Evolutionary conservation across 1,140 invertebrate species (phyloP), one percentile per base, ranked within the genome.

Genomic region (Macrostomum lignano): DNA sequence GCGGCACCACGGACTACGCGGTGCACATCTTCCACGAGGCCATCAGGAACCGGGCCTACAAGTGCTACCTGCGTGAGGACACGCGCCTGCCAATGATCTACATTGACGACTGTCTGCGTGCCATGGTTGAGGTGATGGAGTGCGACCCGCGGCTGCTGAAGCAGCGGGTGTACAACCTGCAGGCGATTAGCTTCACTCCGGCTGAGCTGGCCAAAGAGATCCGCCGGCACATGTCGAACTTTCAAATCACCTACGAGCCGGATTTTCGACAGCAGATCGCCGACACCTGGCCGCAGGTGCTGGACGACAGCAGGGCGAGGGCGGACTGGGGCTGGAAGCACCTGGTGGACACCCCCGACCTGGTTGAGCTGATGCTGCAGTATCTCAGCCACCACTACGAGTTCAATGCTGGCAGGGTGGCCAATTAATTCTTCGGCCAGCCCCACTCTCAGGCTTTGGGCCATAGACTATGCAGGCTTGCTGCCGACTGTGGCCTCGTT

Each of bases 81-180:
- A 82, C 78, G 0, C 57, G 69, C 21, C 51, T 88, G 13, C 79
- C 79, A 0, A 88, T 88, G 79, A 84, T 86, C 73, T 79, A 82
- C 52, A 75, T 82, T 20, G 69, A 73, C 30, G 76, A 79, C 48
- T 77, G 51, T 33, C 53, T 78, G 0, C 51, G 58, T 19, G 67
- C 73, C 1, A 62, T 79, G 0, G 65, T 68, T 23, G 69, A 78
- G 46, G 71, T 73, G 44, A 66, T 88, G 52, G 67, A 70, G 29
- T 65, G 68, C 0, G 74, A 77, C 0, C 58, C 65, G 7, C 66
- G 73, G 22, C 47, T 51, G 20, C 58, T 88, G 1, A 62, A 57
- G 33, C 64, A 70, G 39, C 57, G 79, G 28, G 76, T 75, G 1
- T 88, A 86, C 50, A 88, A 88, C 41, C 73, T 86, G 0, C 73